Conservation (phyloP, 2,888 invertebrate species). For the Chaitophorus viminalis region DNA sequence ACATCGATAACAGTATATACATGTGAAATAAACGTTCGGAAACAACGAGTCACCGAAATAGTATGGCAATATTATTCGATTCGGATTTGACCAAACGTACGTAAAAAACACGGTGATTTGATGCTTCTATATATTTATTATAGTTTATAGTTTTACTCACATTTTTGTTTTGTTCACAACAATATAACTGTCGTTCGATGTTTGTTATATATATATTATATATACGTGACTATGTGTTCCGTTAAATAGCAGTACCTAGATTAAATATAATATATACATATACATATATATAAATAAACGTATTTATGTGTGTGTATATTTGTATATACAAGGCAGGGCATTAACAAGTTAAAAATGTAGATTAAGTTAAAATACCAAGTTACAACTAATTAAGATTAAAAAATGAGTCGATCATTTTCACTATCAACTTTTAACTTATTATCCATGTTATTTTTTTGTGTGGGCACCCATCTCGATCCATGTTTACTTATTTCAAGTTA, state of each 20-base stretch:
- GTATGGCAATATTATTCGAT: not conserved
- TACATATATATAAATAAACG: not conserved
- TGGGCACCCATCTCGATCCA: too few relatives aligned
- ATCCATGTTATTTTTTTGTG: too few relatives aligned
- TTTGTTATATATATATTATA: not conserved
- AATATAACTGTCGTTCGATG: not conserved
- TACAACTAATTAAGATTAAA: too few relatives aligned
- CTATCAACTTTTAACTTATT: too few relatives aligned
- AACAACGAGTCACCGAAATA: not conserved
- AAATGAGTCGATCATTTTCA: too few relatives aligned
- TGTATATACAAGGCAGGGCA: too few relatives aligned
- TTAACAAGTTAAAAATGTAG: too few relatives aligned
- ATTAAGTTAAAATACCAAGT: too few relatives aligned
- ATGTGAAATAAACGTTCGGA: conserved; percentile 29
- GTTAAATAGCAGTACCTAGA: conserved; percentile 37
- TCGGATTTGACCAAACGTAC: conserved; percentile 46
- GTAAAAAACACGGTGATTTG: conserved; percentile 23
- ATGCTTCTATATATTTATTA: not conserved
- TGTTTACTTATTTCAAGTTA: too few relatives aligned
- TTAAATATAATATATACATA: conserved; percentile 22
- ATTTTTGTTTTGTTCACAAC: conserved; percentile 21
- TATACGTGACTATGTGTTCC: conserved; percentile 1
- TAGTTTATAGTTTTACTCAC: conserved; percentile 20
- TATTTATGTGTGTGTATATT: too few relatives aligned
- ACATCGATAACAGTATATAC: too few relatives aligned